Evolutionary conservation across 2,113 vertebrate genomes (phyloP).

Genomic region (Tretioscincus oriximinensis): DNA sequence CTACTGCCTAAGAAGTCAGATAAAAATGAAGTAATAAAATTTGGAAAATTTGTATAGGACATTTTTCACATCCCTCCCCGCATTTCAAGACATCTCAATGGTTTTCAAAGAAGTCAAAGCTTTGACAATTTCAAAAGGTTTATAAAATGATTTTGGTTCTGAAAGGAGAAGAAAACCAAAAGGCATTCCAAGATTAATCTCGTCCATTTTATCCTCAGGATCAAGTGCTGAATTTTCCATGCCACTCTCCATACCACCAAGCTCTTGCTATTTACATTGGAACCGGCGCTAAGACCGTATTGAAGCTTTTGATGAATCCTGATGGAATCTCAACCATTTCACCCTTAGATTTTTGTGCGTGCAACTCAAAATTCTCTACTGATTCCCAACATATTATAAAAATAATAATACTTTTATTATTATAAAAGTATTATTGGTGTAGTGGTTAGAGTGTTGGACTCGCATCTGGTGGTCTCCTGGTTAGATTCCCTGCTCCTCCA

Average conservation of each 20-base stretch:
- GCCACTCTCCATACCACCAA: slow-evolving; percentile 2
- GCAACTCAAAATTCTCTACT: slow-evolving; percentile 50
- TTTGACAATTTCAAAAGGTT: not conserved
- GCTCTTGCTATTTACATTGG: slow-evolving; percentile 39
- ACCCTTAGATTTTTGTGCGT: slow-evolving; percentile 36
- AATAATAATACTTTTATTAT: too few species aligned
- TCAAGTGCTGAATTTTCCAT: slow-evolving; percentile 20
- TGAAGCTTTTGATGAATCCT: slow-evolving; percentile 36
- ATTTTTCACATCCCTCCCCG: not conserved
- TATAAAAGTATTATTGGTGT: too few species aligned
- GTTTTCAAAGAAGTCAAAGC: not conserved
- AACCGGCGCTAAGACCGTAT: slow-evolving; percentile 30
- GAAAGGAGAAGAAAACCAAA: not conserved
- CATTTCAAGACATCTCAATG: not conserved
- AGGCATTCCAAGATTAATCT: not conserved
- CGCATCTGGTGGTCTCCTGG: too few species aligned
- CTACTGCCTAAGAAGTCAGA: not conserved
- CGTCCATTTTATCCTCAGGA: slow-evolving; percentile 20
- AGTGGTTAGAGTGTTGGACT: too few species aligned
- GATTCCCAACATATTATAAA: slow-evolving; percentile 35
- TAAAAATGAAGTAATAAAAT: not conserved
- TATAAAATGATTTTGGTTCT: not conserved
- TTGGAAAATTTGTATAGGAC: not conserved
- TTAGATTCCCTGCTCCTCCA: too few species aligned
- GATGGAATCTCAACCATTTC: slow-evolving; percentile 45